Conservation (phyloP, 2,888 invertebrate genomes). For the Coelinius sp. region DNA sequence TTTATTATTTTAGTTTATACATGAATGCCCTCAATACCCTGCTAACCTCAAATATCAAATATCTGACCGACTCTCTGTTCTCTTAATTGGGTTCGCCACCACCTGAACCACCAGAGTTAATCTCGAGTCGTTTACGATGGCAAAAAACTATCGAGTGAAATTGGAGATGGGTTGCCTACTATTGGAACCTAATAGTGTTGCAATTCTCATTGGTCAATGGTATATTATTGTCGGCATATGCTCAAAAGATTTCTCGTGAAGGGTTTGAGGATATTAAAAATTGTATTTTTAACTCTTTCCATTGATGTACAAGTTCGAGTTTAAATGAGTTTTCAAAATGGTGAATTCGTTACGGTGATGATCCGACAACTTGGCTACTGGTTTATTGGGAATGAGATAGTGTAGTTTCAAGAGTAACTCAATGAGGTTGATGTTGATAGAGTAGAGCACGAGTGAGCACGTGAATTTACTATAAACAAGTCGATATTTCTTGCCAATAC, state of each 20-base stretch:
- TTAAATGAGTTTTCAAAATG: conserved; percentile 61
- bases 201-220: conserved; percentile 47
- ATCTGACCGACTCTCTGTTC: background rate
- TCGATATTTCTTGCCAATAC: background rate
- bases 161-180: conserved; percentile 58
- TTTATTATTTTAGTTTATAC: background rate
- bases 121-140: conserved; percentile 66
- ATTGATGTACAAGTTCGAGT: conserved; percentile 39
- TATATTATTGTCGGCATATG: conserved; percentile 57
- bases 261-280: conserved; percentile 41
- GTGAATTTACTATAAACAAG: background rate
- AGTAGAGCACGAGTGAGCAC: background rate
- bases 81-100: background rate
- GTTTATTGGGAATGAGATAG: conserved; percentile 52
- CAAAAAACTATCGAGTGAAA: conserved; percentile 69
- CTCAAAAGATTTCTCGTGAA: conserved; percentile 56
- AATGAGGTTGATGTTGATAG: conserved; percentile 41
- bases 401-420: conserved; percentile 47
- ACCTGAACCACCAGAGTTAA: conserved; percentile 60
- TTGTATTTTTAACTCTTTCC: conserved; percentile 40
- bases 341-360: conserved; percentile 66
- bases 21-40: background rate
- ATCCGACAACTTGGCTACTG: conserved; percentile 62
- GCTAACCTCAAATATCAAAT: background rate
- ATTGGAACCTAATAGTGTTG: conserved; percentile 22